Percentiles rank a stretch among this genome's conserved stretches.
Conservation (phyloP, 2,888 invertebrate genomes). For the Ellobium chinense region DNA sequence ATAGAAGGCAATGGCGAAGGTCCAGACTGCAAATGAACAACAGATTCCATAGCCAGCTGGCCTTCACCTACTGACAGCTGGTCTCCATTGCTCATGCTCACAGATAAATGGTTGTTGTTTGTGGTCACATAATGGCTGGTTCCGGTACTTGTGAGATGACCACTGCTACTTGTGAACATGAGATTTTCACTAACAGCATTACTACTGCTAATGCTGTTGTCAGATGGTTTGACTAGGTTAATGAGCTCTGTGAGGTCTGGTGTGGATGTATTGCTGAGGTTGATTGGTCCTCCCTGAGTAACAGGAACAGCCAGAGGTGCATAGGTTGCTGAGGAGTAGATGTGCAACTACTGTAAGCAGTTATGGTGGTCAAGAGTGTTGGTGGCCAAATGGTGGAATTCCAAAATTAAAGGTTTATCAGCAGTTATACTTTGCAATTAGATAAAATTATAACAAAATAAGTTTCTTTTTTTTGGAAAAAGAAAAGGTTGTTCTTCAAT, state of each 20-base stretch:
- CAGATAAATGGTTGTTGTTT: not conserved
- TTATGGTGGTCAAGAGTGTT: too few species aligned
- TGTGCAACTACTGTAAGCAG: too few species aligned
- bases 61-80: not conserved
- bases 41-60: constrained; percentile 9
- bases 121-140: constrained; percentile 19
- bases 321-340: constrained; percentile 32
- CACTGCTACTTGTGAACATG: not conserved
- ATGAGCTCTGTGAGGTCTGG: constrained; percentile 45
- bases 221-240: constrained; percentile 39
- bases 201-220: constrained; percentile 14
- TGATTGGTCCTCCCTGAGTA: constrained; percentile 18
- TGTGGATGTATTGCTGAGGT: constrained; percentile 38
- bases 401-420: too few species aligned
- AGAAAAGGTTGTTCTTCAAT: too few species aligned
- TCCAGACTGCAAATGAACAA: constrained; percentile 29
- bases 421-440: too few species aligned
- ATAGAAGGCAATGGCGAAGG: not conserved
- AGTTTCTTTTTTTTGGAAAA: too few species aligned
- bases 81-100: not conserved
- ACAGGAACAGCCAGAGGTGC: constrained; percentile 30
- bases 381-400: too few species aligned
- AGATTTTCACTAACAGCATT: not conserved
- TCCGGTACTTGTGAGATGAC: not conserved
- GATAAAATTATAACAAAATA: too few species aligned